Evolutionary conservation across 2,888 invertebrate species (phyloP).

Genomic region (Ecliptopera silaceata): DNA sequence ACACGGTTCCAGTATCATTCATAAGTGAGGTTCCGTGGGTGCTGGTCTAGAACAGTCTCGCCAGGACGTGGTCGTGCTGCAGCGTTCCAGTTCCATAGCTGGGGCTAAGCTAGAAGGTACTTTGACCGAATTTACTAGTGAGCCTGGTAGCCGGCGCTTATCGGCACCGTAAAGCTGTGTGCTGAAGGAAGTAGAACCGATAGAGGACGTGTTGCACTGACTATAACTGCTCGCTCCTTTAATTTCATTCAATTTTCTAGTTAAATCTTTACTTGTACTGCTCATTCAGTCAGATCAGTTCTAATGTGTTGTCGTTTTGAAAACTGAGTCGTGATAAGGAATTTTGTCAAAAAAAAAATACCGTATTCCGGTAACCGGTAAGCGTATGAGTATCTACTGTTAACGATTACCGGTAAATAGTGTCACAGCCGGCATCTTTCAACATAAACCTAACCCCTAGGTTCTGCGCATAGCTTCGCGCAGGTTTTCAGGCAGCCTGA

Average conservation of each 20-base stretch:
- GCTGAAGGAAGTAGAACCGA: background rate
- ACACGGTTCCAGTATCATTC: constrained; percentile 60
- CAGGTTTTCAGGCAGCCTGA: constrained; percentile 42
- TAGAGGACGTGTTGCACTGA: too few relatives aligned
- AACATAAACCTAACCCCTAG: background rate
- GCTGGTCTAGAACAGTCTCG: constrained; percentile 30
- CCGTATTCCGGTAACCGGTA: too few relatives aligned
- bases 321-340: too few relatives aligned
- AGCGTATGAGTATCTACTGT: background rate
- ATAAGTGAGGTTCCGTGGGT: constrained; percentile 55
- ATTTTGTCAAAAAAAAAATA: too few relatives aligned
- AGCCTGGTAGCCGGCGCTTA: background rate
- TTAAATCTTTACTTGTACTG: too few relatives aligned
- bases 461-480: constrained; percentile 58
- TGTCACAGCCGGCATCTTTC: constrained; percentile 6
- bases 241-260: too few relatives aligned
- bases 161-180: background rate
- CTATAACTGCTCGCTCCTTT: too few relatives aligned
- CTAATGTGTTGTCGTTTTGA: too few relatives aligned
- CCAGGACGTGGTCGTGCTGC: constrained; percentile 10
- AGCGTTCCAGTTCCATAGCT: background rate
- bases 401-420: background rate
- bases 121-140: background rate
- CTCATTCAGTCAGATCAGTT: too few relatives aligned
- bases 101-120: background rate